phyloP scores from a whole-genome alignment of 2,113 vertebrate genomes.

The Tachysurus vachellii region DNA sequence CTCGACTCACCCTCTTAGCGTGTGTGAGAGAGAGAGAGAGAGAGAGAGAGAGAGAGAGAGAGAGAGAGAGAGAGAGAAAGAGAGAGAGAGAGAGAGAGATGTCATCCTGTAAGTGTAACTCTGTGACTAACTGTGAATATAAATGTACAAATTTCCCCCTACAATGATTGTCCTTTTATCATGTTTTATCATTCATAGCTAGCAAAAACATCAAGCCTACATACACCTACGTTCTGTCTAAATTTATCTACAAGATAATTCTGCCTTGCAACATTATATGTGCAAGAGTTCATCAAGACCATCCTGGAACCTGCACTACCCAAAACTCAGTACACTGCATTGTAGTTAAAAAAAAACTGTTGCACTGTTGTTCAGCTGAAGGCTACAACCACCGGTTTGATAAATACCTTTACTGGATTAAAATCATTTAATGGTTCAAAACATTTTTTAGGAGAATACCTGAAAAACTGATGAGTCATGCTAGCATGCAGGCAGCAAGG shows the following conservation, averaged over 20 bases:
- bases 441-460: not conserved
- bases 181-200: not conserved
- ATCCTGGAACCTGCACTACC: not conserved
- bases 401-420: not conserved
- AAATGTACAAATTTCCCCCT: not conserved
- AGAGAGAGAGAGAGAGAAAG: not conserved
- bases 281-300: not conserved
- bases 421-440: not conserved
- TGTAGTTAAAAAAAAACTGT: not conserved
- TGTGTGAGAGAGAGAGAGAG: constrained; percentile 1
- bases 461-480: constrained; percentile 45
- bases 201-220: not conserved
- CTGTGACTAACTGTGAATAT: not conserved
- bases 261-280: not conserved
- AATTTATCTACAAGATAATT: not conserved
- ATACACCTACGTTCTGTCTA: not conserved
- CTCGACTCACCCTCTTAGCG: constrained; percentile 79
- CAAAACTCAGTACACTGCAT: not conserved
- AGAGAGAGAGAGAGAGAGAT: not conserved
- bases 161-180: not conserved
- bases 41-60: constrained; percentile 6
- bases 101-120: not conserved
- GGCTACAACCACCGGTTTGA: not conserved
- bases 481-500: constrained; percentile 19
- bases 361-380: not conserved